Base-by-base conservation (phyloP, 2,113 vertebrate species). In the Acrocephalus arundinaceus region DNA sequence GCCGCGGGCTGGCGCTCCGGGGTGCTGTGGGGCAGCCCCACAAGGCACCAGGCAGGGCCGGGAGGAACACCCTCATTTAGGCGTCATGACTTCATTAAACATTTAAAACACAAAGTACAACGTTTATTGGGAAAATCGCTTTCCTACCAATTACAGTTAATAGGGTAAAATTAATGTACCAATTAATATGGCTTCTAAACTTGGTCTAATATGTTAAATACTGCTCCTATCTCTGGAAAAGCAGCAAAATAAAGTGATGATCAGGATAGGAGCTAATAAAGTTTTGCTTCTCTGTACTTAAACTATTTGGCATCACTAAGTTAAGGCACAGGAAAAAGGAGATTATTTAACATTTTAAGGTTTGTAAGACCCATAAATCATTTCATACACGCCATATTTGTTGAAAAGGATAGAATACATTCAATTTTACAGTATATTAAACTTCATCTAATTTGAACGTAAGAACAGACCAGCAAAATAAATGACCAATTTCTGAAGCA, bases 401-500 rank as follows among this genome's bases (percentile, higher is more conserved):
- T 97, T 97, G 98, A 98, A 98, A 98, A 97, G 97, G 97, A 98
- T 97, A 98, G 97, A 97, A 98, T 98, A 97, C 97, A 98, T 98
- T 98, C 98, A 98, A 98, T 98, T 98, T 98, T 98, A 98, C 98
- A 98, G 97, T 98, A 98, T 98, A 98, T 98, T 98, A 98, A 98
- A 97, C 97, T 98, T 98, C 97, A 98, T 98, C 98, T 98, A 98
- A 98, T 98, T 98, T 98, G 98, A 98, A 98, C 97, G 93, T 98
- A 98, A 98, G 97, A 98, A 98, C 95, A 98, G 97, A 97, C 97
- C 97, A 98, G 97, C 97, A 98, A 98, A 98, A 98, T 98, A 98
- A 98, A 98, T 98, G 98, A 98, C 98, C 98, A 98, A 98, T 98
- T 98, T 98, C 97, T 98, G 97, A 97, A 98, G 98, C 97, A 97